Base-by-base conservation (phyloP, 2,797 vertebrate species). In the Sebastes hopkinsi region DNA sequence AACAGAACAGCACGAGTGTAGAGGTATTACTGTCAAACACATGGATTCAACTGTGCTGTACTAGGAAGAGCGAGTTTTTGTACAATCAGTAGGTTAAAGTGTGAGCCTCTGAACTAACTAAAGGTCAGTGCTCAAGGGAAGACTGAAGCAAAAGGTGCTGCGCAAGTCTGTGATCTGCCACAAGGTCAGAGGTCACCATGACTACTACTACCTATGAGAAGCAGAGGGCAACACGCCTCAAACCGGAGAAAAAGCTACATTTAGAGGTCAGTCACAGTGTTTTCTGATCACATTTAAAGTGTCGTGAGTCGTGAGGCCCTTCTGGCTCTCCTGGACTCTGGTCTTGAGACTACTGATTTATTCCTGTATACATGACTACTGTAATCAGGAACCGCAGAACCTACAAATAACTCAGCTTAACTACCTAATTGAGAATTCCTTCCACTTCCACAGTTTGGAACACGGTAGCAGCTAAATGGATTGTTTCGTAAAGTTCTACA, bases 101-200 rank as follows among this genome's bases (percentile, higher is more conserved):
- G 30, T 34, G 74, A 59, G 71, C 34, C 13, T 73, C 65, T 88
- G 80, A 84, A 78, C 82, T 82, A 46, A 46, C 42, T 46, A 18
- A 50, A 23, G 77, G 67, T 84, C 68, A 78, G 62, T 8, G 59
- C 27, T 71, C 56, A 0, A 23, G 56, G 52, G 52, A 66, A 42
- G 20, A 72, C 20, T 20, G 34, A 38, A 82, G 67, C 56, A 12
- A 73, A 70, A 72, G 65, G 66, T 38, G 60, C 30, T 32, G 10
- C 72, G 30, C 29, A 32, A 64, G 12, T 59, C 52, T 88, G 65
- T 70, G 60, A 89, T 79, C 78, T 58, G 64, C 14, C 30, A 62
- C 34, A 0, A 50, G 61, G 72, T 76, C 66, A 72, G 25, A 69
- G 52, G 67, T 75, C 88, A 81, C 76, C 27, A n/a, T 27, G 74